A percentile compares a stretch with the other conserved stretches of the same genome.
Conservation (phyloP, 2,888 invertebrate species). For the Brenthis hecate region DNA sequence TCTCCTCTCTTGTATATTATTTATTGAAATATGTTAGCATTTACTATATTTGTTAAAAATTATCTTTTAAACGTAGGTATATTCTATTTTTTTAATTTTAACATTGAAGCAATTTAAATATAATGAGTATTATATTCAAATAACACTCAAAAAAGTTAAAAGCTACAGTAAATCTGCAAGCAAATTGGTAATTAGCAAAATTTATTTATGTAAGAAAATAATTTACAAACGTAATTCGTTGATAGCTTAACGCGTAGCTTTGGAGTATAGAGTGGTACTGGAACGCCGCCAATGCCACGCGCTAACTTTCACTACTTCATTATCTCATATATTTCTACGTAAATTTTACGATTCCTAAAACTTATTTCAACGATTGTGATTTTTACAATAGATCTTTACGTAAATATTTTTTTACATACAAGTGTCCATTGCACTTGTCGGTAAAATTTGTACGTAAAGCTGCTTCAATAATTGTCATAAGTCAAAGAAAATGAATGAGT, state of each 20-base stretch:
- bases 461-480: neutral
- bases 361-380: conserved; percentile 58
- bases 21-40: no score
- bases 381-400: conserved; percentile 2
- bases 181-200: neutral
- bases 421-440: neutral
- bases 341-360: conserved; percentile 69
- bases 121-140: no score
- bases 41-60: no score
- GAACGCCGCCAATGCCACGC: conserved; percentile 58
- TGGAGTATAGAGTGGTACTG: conserved; percentile 53
- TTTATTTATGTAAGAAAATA: neutral
- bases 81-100: no score
- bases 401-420: neutral
- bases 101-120: no score
- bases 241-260: conserved; percentile 26
- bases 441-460: neutral
- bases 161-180: no score
- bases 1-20: no score
- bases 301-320: conserved; percentile 48
- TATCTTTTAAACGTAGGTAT: no score
- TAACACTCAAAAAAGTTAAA: no score
- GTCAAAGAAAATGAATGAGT: conserved; percentile 25
- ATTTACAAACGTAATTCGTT: conserved; percentile 8
- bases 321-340: conserved; percentile 55